Evolutionary conservation across 2,888 invertebrate genomes (phyloP).

Genomic region (Arge pagana): DNA sequence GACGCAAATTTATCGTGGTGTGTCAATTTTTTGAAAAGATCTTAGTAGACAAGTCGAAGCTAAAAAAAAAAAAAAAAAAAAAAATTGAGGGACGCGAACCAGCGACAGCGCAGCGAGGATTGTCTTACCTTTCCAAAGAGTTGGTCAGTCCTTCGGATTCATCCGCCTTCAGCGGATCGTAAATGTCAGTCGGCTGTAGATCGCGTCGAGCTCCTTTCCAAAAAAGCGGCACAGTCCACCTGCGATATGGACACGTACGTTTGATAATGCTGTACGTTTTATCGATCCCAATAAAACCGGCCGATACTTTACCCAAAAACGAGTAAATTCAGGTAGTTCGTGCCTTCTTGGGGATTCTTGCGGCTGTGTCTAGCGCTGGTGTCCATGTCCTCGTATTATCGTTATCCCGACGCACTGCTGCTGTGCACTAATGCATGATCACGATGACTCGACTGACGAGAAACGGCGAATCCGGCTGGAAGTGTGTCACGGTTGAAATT

Average conservation of each 20-base stretch:
- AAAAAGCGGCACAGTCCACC: slow-evolving; percentile 57
- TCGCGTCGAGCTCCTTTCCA: slow-evolving; percentile 50
- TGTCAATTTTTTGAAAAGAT: no score
- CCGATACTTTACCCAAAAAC: slow-evolving; percentile 36
- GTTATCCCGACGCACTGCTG: no score
- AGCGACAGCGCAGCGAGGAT: no score
- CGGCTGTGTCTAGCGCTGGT: slow-evolving; percentile 20
- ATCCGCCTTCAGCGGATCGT: slow-evolving; percentile 48
- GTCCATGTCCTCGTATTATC: slow-evolving; percentile 32
- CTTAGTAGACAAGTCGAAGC: no score
- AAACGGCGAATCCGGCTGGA: no score
- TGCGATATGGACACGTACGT: slow-evolving; percentile 31
- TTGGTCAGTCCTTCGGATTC: slow-evolving; percentile 50
- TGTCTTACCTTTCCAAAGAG: slow-evolving; percentile 51
- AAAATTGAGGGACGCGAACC: no score
- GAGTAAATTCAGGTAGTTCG: slow-evolving; percentile 36
- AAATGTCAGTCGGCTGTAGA: slow-evolving; percentile 54
- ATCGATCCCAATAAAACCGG: neutral
- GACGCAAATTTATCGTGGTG: no score
- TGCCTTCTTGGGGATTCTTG: slow-evolving; percentile 35
- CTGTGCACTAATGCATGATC: no score
- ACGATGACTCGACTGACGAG: no score
- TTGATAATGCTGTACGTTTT: slow-evolving; percentile 3
- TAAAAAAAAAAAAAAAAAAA: no score
- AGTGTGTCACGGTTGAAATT: no score